phyloP scores from a whole-genome alignment of 2,113 vertebrate genomes.

The Rhadina sibilatrix region DNA sequence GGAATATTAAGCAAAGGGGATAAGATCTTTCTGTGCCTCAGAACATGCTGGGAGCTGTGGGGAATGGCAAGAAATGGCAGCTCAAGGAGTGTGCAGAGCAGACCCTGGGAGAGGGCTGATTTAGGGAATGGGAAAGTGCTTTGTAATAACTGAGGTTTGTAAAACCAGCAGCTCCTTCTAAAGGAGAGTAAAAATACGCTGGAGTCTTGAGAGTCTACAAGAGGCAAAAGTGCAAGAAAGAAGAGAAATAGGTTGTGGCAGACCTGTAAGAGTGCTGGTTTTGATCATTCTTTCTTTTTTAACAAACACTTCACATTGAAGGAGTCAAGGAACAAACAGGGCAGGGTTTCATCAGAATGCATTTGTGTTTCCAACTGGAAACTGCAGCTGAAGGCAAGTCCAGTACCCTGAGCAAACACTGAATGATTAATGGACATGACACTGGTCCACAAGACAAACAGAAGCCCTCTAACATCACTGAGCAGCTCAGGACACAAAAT shows the following conservation, averaged over 20 bases:
- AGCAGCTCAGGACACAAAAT: not conserved
- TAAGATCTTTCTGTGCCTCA: not conserved
- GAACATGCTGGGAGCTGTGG: not conserved
- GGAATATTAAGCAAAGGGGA: conserved; percentile 1
- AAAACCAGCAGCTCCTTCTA: not conserved
- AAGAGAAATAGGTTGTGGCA: not conserved
- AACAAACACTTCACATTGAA: not conserved
- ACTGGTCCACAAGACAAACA: not conserved
- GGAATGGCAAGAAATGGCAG: conserved; percentile 14
- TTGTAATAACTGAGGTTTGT: not conserved
- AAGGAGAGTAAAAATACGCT: not conserved
- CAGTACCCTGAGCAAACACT: not conserved
- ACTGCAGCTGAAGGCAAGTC: not conserved
- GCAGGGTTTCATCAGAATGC: not conserved
- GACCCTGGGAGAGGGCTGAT: not conserved
- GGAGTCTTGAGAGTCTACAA: not conserved
- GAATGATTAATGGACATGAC: not conserved
- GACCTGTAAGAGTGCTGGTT: not conserved
- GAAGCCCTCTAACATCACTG: not conserved
- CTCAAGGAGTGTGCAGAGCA: not conserved
- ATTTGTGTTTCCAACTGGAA: not conserved
- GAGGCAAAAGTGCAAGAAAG: not conserved
- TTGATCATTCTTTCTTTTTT: not conserved
- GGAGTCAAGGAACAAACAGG: not conserved
- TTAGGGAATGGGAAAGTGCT: not conserved